Evolutionary conservation across 2,797 vertebrate species (phyloP).

Genomic region (Streptopelia turtur): DNA sequence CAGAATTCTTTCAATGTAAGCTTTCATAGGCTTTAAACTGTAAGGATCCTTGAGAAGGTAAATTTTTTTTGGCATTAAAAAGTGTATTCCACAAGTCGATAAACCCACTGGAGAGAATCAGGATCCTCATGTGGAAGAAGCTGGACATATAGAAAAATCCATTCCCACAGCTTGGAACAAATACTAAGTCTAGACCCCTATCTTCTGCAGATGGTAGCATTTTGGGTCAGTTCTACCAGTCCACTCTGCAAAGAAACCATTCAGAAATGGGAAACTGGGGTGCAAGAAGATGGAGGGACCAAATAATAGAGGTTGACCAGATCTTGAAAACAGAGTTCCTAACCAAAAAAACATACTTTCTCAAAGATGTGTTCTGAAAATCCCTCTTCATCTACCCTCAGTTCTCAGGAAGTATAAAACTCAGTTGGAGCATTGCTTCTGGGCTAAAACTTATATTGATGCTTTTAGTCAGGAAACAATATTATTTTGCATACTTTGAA

Average conservation of each 20-base stretch:
- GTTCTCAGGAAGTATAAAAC: neutral
- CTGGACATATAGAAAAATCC: neutral
- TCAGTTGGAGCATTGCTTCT: neutral
- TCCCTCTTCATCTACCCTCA: neutral
- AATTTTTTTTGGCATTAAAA: neutral
- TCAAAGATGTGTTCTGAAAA: neutral
- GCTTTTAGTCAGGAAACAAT: constrained; percentile 6
- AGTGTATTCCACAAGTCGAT: neutral
- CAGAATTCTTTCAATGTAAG: neutral
- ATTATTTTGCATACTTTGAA: constrained; percentile 19
- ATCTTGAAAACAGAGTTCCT: neutral
- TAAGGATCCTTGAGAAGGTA: neutral
- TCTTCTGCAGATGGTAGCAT: neutral
- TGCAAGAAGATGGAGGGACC: neutral
- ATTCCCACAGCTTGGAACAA: neutral
- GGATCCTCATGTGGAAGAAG: neutral
- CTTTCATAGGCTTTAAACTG: neutral
- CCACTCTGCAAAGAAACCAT: neutral
- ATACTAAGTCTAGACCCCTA: neutral
- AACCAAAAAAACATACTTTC: neutral
- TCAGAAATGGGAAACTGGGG: neutral
- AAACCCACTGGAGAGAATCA: neutral
- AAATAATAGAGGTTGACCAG: neutral
- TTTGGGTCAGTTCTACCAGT: neutral
- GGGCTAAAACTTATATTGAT: neutral